Percentiles rank a stretch among this genome's conserved stretches.
phyloP scores from a whole-genome alignment of 2,797 vertebrate species.

The Sebastes jordani region DNA sequence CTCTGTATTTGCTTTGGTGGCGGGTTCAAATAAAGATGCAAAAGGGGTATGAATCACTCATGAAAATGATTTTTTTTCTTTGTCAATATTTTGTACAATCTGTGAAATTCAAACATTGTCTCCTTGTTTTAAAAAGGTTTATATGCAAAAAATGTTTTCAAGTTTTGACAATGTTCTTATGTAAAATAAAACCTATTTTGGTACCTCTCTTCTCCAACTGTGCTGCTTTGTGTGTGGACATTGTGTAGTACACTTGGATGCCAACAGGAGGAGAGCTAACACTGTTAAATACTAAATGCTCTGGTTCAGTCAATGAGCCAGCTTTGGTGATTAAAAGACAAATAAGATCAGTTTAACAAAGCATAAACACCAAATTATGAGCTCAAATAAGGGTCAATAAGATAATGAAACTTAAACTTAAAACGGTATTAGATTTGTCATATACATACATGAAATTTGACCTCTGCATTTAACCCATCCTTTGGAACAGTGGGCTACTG shows the following conservation, averaged over 20 bases:
- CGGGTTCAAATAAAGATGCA: constrained; percentile 68
- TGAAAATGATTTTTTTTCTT: constrained; percentile 49
- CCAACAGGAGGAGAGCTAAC: constrained; percentile 59
- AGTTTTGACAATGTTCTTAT: constrained; percentile 83
- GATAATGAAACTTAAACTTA: not conserved
- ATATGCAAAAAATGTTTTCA: constrained; percentile 83
- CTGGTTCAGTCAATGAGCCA: not conserved
- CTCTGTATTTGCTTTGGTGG: constrained; percentile 59
- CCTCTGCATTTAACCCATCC: not conserved
- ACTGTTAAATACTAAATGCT: not conserved
- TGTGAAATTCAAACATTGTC: constrained; percentile 78
- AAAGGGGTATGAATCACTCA: constrained; percentile 61
- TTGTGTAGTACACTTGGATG: constrained; percentile 29
- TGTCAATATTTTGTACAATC: constrained; percentile 82
- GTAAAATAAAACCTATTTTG: constrained; percentile 88
- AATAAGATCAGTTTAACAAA: not conserved
- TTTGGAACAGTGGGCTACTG: not conserved
- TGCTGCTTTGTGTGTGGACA: constrained; percentile 6
- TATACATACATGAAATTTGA: not conserved
- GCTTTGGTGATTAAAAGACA: not conserved
- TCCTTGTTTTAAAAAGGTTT: constrained; percentile 82
- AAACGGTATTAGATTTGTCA: not conserved
- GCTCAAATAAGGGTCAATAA: not conserved
- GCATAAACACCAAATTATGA: not conserved
- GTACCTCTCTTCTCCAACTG: constrained; percentile 69